Conservation (phyloP, 2,797 vertebrate genomes). For the Selene dorsalis region DNA sequence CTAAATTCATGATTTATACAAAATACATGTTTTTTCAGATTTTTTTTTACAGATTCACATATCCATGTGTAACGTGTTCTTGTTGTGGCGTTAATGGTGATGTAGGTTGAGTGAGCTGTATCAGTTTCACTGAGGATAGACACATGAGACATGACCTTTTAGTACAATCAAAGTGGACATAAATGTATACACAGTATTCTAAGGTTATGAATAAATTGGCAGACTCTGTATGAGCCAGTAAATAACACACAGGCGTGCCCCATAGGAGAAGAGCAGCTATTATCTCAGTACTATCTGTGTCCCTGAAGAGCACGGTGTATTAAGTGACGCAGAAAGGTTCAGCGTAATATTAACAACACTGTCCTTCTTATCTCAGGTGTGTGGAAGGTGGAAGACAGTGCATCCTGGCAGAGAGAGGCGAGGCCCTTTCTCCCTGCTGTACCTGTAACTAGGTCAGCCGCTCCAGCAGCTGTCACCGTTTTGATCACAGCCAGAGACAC, state of each 20-base stretch:
- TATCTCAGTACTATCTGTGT: background rate
- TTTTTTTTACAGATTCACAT: background rate
- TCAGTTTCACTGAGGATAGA: background rate
- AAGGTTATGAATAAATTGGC: slow-evolving; percentile 10
- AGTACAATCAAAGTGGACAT: background rate
- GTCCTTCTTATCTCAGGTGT: background rate
- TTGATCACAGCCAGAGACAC: slow-evolving; percentile 49
- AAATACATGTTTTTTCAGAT: too few species aligned
- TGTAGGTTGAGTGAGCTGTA: background rate
- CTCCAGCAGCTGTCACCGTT: slow-evolving; percentile 54
- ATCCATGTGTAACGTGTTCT: background rate
- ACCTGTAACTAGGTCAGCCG: slow-evolving; percentile 61
- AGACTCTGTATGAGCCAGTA: background rate
- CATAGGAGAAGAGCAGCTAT: background rate
- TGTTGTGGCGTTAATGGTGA: background rate
- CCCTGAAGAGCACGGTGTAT: background rate
- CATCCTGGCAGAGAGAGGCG: background rate
- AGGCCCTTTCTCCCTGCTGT: background rate
- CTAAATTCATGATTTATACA: too few species aligned
- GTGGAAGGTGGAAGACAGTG: background rate
- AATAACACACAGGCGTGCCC: background rate
- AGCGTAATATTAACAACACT: background rate
- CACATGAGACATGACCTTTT: background rate
- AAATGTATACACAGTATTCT: background rate
- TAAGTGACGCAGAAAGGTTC: background rate